Base-by-base conservation (phyloP, 2,113 vertebrate species). In the Bubo blakistoni region DNA sequence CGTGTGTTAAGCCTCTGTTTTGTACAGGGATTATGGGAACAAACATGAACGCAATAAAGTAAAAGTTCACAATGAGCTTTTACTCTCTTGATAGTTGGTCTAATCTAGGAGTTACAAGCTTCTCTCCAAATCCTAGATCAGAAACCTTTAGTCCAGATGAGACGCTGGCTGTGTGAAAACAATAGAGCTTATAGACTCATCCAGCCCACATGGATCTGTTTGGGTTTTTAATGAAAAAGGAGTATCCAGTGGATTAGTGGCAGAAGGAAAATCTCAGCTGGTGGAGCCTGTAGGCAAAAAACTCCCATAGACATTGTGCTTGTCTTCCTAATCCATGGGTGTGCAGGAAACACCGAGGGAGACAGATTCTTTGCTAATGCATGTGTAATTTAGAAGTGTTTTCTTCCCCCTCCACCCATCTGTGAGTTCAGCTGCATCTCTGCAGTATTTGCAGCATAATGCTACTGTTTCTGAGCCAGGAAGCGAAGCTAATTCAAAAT, bases 391-490 rank as follows among this genome's bases (percentile, higher is more conserved):
- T 92, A 90, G 74, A 92, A 94, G 85, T 51, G 54, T 82, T 95
- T 96, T 96, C 90, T 94, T 96, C 93, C 94, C 84, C 17, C 85
- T 94, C 92, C 94, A 38, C 96, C 96, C 96, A 93, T 96, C 87
- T 96, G 96, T 88, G 94, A 88, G 93, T 96, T 96, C 94, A 97
- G 90, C 92, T 96, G 92, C 90, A 94, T 91, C 96, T 95, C 93
- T 88, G 85, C 94, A 94, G 90, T 74, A 86, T 92, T 92, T 96
- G 85, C 90, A 94, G 78, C 78, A 80, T 88, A 96, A 95, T 54
- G 94, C 96, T 96, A 97, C 96, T 94, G 96, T 93, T 97, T 95
- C 90, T 86, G 81, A 96, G 94, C 90, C 94, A 96, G 96, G 94
- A 97, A 95, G 87, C 73, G 58, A 91, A 95, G 87, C 71, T 90